These are phyloP conservation scores for Geophilus truncorum DNA, from an alignment of 2,888 invertebrate genomes.

Conservation along the genomic window DNA sequence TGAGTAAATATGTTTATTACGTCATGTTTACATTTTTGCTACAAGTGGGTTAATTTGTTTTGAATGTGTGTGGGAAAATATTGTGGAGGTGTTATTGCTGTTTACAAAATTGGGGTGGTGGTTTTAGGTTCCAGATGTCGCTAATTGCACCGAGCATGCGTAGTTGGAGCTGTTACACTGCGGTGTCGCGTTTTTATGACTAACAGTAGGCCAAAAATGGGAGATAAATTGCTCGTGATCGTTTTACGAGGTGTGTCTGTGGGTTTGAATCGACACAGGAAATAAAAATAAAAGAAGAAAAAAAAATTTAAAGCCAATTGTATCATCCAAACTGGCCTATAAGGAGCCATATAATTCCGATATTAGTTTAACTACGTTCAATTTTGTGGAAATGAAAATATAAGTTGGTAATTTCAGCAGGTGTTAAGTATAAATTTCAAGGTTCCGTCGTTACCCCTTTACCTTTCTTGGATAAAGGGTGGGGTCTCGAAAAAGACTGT, in stretches of 20 bases:
- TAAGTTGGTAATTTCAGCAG: neutral
- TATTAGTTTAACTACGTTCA: neutral
- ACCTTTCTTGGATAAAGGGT: neutral
- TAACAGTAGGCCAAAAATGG: neutral
- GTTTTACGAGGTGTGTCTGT: neutral
- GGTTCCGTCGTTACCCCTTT: neutral
- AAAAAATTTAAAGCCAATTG: neutral
- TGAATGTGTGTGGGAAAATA: neutral
- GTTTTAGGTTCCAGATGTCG: neutral
- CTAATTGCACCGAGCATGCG: neutral
- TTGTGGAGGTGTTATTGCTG: neutral
- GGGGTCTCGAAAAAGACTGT: neutral
- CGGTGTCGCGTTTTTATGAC: neutral
- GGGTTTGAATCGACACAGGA: neutral
- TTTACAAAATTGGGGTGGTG: neutral
- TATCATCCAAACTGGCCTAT: neutral
- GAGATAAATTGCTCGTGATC: constrained; percentile 1
- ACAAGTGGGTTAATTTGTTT: neutral
- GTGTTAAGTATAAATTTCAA: neutral
- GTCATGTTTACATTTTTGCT: neutral
- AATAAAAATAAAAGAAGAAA: neutral
- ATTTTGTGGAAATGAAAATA: neutral
- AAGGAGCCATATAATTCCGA: neutral
- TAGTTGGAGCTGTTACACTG: neutral
- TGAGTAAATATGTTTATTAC: neutral